phyloP scores from a whole-genome alignment of 2,888 invertebrate genomes.

The Congeria kusceri region DNA sequence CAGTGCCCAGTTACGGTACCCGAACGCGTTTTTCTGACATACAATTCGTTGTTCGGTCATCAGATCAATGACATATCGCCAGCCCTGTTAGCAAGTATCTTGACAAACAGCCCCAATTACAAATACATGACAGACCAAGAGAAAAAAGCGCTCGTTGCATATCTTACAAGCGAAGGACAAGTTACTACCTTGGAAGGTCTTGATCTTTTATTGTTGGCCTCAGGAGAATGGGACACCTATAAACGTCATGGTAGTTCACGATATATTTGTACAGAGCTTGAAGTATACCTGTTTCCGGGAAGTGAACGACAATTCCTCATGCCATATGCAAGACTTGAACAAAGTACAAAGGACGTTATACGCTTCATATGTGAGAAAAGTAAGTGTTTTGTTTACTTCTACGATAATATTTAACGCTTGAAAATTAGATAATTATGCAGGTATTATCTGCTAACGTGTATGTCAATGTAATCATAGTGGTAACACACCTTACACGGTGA shows the following conservation, averaged over 20 bases:
- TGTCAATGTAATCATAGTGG: too few species aligned
- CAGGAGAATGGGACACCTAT: conserved; percentile 33
- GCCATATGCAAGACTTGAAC: background rate
- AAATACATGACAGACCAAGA: conserved; percentile 1
- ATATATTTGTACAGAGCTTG: conserved; percentile 25
- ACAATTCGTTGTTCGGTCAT: background rate
- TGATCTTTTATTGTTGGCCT: conserved; percentile 43
- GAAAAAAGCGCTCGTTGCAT: conserved; percentile 38
- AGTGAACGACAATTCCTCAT: conserved; percentile 16
- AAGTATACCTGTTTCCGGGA: conserved; percentile 49
- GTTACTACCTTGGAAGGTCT: conserved; percentile 16
- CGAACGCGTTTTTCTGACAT: background rate
- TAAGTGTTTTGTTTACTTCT: background rate
- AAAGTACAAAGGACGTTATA: background rate
- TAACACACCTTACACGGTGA: too few species aligned
- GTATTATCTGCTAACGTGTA: too few species aligned
- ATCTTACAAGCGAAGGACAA: conserved; percentile 20
- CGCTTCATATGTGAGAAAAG: background rate
- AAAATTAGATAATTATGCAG: too few species aligned
- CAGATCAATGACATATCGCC: conserved; percentile 13
- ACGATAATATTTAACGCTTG: too few species aligned
- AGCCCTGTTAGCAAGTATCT: background rate
- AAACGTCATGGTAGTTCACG: background rate
- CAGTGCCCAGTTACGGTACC: conserved; percentile 10
- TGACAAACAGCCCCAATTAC: conserved; percentile 4